Evolutionary conservation across 2,888 invertebrate species (phyloP).

Genomic region (Clitarchus hookeri): DNA sequence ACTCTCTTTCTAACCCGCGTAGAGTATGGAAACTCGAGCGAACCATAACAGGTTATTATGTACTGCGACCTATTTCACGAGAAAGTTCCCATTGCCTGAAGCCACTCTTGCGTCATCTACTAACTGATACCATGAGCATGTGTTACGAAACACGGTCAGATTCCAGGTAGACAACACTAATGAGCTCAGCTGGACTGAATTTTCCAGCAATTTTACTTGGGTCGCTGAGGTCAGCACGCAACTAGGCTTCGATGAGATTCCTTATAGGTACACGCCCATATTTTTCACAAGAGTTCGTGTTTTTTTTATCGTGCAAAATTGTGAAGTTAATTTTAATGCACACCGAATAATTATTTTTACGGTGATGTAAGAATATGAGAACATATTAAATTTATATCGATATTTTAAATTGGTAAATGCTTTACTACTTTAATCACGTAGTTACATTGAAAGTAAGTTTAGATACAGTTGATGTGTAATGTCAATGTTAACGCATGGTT

Average conservation of each 20-base stretch:
- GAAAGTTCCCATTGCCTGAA: background rate
- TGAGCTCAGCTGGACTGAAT: background rate
- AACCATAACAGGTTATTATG: constrained; percentile 14
- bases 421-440: too few species aligned
- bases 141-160: constrained; percentile 7
- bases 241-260: background rate
- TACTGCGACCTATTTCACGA: constrained; percentile 1
- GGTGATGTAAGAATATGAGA: too few species aligned
- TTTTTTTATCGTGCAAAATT: too few species aligned
- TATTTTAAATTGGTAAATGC: too few species aligned
- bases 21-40: constrained; percentile 14
- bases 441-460: too few species aligned
- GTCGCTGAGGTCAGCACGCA: background rate
- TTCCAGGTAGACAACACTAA: background rate
- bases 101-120: background rate
- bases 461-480: too few species aligned
- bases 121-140: background rate
- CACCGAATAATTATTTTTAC: too few species aligned
- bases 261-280: too few species aligned
- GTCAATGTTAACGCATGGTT: too few species aligned
- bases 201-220: background rate
- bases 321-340: too few species aligned
- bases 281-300: too few species aligned
- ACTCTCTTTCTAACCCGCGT: background rate
- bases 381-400: too few species aligned